These are phyloP conservation scores for Cryptoleucopteryx plumbea DNA, from an alignment of 2,113 vertebrate genomes.

Conservation along the genomic window DNA sequence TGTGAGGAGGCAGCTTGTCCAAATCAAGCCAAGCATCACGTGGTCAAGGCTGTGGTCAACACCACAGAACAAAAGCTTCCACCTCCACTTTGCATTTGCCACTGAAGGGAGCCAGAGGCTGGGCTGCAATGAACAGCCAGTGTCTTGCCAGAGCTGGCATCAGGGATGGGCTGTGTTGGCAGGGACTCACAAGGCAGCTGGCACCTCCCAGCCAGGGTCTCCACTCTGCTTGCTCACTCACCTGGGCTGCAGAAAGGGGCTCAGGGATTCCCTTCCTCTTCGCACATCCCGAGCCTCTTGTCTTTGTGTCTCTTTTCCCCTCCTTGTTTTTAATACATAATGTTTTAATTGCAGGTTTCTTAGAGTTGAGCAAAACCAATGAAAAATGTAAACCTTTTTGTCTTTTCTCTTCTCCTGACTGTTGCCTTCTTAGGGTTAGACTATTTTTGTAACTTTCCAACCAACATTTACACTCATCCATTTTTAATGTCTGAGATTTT, in stretches of 20 bases:
- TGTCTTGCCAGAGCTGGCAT: background rate
- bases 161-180: accelerated
- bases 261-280: background rate
- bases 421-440: background rate
- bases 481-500: background rate
- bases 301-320: background rate
- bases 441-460: background rate
- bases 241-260: background rate
- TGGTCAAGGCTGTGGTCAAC: background rate
- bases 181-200: accelerated
- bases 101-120: background rate
- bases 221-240: accelerated
- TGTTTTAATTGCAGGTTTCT: background rate
- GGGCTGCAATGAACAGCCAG: background rate
- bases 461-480: background rate
- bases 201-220: background rate
- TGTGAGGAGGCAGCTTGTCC: background rate
- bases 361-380: background rate
- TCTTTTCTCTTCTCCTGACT: background rate
- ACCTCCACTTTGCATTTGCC: background rate
- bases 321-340: background rate
- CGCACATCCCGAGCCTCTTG: accelerated
- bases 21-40: background rate
- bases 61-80: background rate
- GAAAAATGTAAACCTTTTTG: background rate